These are phyloP conservation scores for Spicauda simplicius DNA, from an alignment of 2,888 invertebrate species.

Conservation along the genomic window DNA sequence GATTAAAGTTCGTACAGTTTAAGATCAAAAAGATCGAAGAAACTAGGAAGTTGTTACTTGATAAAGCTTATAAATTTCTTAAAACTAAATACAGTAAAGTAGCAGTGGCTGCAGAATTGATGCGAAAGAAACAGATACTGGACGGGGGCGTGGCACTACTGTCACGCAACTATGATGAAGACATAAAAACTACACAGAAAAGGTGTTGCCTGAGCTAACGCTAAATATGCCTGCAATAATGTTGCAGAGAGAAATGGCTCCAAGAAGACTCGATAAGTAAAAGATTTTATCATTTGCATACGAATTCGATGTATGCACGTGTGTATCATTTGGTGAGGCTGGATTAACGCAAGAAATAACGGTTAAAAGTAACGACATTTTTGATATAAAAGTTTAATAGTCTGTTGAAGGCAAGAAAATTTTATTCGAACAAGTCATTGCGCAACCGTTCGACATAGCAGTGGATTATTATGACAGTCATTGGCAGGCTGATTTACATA, in stretches of 20 bases:
- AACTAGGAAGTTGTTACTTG: not conserved
- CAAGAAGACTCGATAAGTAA: conserved; percentile 13
- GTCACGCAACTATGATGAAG: conserved; percentile 40
- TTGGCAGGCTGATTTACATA: no score
- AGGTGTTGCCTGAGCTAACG: conserved; percentile 38
- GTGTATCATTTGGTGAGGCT: not conserved
- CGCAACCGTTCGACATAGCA: no score
- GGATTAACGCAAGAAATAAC: not conserved
- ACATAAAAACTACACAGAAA: conserved; percentile 40
- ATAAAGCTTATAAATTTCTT: not conserved
- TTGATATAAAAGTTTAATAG: no score
- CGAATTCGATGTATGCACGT: conserved; percentile 17
- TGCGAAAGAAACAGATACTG: conserved; percentile 26
- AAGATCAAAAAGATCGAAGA: no score
- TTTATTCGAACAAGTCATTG: no score
- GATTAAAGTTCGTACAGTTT: no score
- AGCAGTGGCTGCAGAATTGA: conserved; percentile 4
- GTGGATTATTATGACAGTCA: no score
- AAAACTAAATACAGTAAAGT: not conserved
- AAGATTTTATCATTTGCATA: conserved; percentile 30
- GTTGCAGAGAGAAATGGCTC: conserved; percentile 33
- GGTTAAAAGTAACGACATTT: no score
- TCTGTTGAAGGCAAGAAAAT: no score
- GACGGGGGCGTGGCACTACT: conserved; percentile 28
- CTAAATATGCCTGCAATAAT: conserved; percentile 31